Evolutionary conservation across 2,888 invertebrate species (phyloP).

Genomic region (Cerceris rybyensis): DNA sequence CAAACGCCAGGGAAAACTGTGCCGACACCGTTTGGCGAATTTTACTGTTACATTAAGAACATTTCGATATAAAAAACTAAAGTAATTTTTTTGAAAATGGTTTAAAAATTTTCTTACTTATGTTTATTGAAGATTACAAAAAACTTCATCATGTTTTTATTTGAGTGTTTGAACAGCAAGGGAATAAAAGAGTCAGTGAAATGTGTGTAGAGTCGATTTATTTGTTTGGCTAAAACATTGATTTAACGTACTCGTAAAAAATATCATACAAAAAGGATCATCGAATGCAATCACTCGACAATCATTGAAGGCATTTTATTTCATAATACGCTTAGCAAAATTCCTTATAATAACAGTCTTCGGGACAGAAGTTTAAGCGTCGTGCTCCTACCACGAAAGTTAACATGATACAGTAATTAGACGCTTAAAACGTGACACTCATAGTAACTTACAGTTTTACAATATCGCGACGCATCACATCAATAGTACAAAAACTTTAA

Average conservation of each 20-base stretch:
- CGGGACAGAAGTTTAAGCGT: not conserved
- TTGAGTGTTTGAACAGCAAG: not conserved
- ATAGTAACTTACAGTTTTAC: too few species aligned
- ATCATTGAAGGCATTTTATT: not conserved
- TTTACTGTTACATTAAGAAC: too few species aligned
- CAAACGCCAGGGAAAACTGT: too few species aligned
- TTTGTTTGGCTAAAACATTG: constrained; percentile 15
- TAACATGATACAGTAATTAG: not conserved
- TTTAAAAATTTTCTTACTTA: not conserved
- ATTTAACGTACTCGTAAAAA: constrained; percentile 16
- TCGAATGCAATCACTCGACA: not conserved
- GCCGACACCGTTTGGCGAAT: too few species aligned
- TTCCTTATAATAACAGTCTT: constrained; percentile 14
- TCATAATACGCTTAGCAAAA: constrained; percentile 10
- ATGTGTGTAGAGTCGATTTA: not conserved
- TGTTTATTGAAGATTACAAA: not conserved
- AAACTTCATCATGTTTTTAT: not conserved
- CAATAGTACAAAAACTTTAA: too few species aligned
- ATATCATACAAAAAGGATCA: constrained; percentile 13
- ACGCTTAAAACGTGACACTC: not conserved
- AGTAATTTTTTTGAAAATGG: too few species aligned
- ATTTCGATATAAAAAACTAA: too few species aligned
- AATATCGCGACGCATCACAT: too few species aligned
- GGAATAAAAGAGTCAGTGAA: not conserved
- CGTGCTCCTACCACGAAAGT: not conserved